Base-by-base conservation (phyloP, 2,888 invertebrate species). In the Lycia hirtaria region DNA sequence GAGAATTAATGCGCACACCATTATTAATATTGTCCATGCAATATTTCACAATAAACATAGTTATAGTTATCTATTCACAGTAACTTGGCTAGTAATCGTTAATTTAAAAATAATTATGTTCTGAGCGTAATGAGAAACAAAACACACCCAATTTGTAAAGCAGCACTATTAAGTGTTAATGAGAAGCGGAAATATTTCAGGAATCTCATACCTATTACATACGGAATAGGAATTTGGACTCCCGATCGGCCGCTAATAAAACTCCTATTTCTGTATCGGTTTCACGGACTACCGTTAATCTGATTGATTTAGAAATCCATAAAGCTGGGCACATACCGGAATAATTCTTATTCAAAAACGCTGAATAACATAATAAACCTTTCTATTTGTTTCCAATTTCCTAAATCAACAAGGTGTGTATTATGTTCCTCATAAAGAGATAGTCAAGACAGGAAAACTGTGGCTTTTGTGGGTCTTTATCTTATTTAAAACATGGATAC, bases 261-360 rank as follows among this genome's bases (percentile, higher is more conserved):
- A 44, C 45, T 28, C 26, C 28, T 55, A 55, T 58, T 63, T 65
- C 15, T 24, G 60, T 65, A 65, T 62, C 55, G 60, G 33, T 59
- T 70, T 68, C 59, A n/a, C 59, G 17, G 62, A 51, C 62, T 57
- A 56, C 55, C 69, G 67, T 61, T 69, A 75, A 72, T 72, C 63
- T 63, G 48, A 71, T 76, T 43, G 54, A 61, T 64, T 60, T 63
- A 58, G 26, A 47, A 54, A 43, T 59, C 44, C 43, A 5, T 49
- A 49, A 49, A 28, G 55, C 30, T 17, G 20, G 4, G n/a, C 43
- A 24, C 32, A 32, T 20, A 12, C 15, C 32, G n/a, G 33, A n/a
- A n/a, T n/a, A n/a, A n/a, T n/a, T n/a, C n/a, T n/a, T n/a, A n/a
- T n/a, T n/a, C n/a, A n/a, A n/a, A n/a, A n/a, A n/a, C n/a, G n/a